Conservation (phyloP, 1,140 invertebrate genomes). For the Heliconius himera region DNA sequence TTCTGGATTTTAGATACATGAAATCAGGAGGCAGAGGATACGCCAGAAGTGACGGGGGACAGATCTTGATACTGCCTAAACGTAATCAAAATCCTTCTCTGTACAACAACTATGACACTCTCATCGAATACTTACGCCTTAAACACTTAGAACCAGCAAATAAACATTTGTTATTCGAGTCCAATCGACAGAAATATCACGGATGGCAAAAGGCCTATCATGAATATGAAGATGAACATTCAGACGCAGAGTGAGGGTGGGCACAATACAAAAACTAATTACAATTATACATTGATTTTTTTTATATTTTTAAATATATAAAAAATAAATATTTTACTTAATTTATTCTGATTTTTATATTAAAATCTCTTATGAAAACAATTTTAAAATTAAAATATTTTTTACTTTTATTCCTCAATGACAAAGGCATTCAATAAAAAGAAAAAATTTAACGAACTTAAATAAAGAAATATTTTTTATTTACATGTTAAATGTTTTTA, state of each 20-base stretch:
- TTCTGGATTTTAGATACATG: conserved; percentile 67
- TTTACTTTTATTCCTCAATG: background rate
- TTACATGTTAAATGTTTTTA: no score
- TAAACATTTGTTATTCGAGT: conserved; percentile 8
- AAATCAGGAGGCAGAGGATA: conserved; percentile 66
- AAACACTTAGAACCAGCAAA: conserved; percentile 48
- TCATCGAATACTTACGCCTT: conserved; percentile 58
- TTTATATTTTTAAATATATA: background rate
- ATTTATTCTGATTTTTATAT: background rate
- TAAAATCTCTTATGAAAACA: background rate
- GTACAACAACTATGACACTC: conserved; percentile 52
- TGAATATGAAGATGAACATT: background rate
- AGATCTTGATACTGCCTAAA: conserved; percentile 63
- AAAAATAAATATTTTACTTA: background rate
- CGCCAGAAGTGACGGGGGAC: conserved; percentile 57
- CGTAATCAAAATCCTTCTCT: conserved; percentile 31
- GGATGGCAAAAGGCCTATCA: conserved; percentile 5
- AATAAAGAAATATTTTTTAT: background rate
- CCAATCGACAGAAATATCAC: conserved; percentile 8
- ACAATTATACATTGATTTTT: background rate
- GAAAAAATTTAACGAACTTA: background rate
- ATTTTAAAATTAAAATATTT: background rate
- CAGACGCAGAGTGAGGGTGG: conserved; percentile 16
- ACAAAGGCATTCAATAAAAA: background rate
- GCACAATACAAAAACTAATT: conserved; percentile 9